Percentiles rank a stretch among this genome's conserved stretches.
phyloP scores from a whole-genome alignment of 2,113 vertebrate genomes.

The Cyprinus carpio region DNA sequence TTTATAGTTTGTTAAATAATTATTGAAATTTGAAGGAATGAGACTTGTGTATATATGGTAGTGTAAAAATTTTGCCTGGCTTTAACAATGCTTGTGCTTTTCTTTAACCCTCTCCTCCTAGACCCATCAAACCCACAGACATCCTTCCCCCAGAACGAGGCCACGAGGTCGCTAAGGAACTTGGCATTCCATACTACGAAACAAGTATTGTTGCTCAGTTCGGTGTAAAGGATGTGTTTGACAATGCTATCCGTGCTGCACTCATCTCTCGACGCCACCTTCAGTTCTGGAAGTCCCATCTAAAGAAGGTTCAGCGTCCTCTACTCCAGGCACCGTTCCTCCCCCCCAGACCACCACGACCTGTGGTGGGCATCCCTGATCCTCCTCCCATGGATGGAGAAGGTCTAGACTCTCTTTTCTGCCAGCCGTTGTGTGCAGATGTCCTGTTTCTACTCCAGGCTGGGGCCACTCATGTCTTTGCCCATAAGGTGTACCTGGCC shows the following conservation, averaged over 20 bases:
- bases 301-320: slow-evolving; percentile 86
- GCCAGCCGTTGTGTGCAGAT: slow-evolving; percentile 80
- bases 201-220: slow-evolving; percentile 92
- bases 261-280: slow-evolving; percentile 88
- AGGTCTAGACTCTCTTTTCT: slow-evolving; percentile 81
- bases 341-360: slow-evolving; percentile 84
- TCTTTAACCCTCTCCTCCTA: slow-evolving; percentile 55
- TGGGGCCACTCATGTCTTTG: slow-evolving; percentile 77
- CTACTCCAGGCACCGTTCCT: slow-evolving; percentile 86
- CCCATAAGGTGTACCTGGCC: slow-evolving; percentile 87
- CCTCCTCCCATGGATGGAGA: slow-evolving; percentile 70
- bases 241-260: slow-evolving; percentile 89
- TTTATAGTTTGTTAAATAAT: no score
- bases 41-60: not conserved
- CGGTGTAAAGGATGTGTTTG: slow-evolving; percentile 90
- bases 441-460: slow-evolving; percentile 82
- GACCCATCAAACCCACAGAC: slow-evolving; percentile 88
- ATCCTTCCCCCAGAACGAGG: slow-evolving; percentile 87
- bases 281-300: slow-evolving; percentile 92
- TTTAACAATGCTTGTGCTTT: slow-evolving; percentile 11
- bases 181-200: slow-evolving; percentile 89
- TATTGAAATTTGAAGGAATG: no score
- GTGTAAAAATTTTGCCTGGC: not conserved
- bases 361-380: slow-evolving; percentile 82
- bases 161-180: slow-evolving; percentile 88